These are phyloP conservation scores for Hycleus cichorii DNA, from an alignment of 1,140 invertebrate genomes.

Conservation along the genomic window DNA sequence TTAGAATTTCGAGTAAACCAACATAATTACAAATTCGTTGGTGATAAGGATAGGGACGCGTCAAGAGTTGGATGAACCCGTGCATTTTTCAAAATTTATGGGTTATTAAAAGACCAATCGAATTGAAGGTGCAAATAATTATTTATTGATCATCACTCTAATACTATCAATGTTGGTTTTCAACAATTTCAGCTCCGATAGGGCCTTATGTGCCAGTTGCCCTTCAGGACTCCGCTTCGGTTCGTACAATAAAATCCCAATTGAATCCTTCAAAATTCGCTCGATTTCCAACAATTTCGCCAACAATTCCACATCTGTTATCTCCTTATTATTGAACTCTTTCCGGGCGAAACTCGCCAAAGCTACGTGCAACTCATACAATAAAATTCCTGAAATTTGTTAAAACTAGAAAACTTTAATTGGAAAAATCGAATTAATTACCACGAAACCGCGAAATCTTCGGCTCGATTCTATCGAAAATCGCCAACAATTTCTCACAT, in stretches of 20 bases:
- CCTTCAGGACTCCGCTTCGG: conserved; percentile 65
- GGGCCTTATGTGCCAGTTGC: conserved; percentile 54
- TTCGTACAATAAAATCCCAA: conserved; percentile 62
- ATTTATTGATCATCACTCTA: conserved; percentile 8
- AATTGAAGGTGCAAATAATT: neutral
- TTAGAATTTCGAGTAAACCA: neutral
- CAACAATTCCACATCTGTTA: conserved; percentile 45
- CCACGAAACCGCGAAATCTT: conserved; percentile 35
- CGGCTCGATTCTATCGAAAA: conserved; percentile 60
- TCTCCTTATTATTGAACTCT: conserved; percentile 49
- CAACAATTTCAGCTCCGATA: conserved; percentile 57
- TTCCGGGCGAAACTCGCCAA: conserved; percentile 56
- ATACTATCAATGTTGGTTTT: conserved; percentile 26
- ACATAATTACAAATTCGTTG: too few relatives aligned
- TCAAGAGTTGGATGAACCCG: too few relatives aligned
- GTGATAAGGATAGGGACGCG: too few relatives aligned
- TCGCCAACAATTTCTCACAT: conserved; percentile 58
- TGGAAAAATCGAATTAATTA: too few relatives aligned
- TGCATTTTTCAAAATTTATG: too few relatives aligned
- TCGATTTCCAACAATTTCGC: conserved; percentile 41
- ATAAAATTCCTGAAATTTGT: conserved; percentile 50
- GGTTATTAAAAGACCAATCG: too few relatives aligned
- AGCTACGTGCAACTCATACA: conserved; percentile 67
- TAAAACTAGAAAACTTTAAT: too few relatives aligned
- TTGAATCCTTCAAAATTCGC: conserved; percentile 51